These are phyloP conservation scores for Zoroaster sp. DNA, from an alignment of 53 echinoderm and acorn worm species.

Conservation along the genomic window DNA sequence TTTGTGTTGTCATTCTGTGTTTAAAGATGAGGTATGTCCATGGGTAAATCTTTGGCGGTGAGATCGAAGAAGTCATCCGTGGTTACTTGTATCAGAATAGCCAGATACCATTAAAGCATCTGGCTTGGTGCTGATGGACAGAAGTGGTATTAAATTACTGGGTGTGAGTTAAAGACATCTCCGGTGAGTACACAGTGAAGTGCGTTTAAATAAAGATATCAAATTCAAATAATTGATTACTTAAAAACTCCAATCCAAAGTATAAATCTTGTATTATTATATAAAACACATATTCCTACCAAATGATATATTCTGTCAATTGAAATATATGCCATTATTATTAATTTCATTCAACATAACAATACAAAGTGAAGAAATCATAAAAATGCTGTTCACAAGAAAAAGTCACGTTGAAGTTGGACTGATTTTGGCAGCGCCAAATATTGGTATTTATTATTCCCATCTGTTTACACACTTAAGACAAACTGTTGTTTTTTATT, in stretches of 20 bases:
- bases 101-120: neutral
- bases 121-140: neutral
- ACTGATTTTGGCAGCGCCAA: no score
- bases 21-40: constrained; percentile 12
- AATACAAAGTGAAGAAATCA: no score
- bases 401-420: no score
- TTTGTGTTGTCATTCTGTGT: neutral
- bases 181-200: neutral
- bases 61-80: constrained; percentile 46
- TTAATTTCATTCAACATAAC: no score
- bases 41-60: constrained; percentile 41
- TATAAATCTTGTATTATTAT: neutral
- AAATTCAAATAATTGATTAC: neutral
- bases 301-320: neutral
- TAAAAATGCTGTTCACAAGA: no score
- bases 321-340: neutral
- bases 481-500: no score
- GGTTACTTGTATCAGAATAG: constrained; percentile 49
- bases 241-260: neutral
- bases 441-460: no score
- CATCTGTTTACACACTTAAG: no score
- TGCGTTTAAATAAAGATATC: neutral
- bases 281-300: neutral
- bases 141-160: constrained; percentile 49
- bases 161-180: constrained; percentile 13